Base-by-base conservation (phyloP, 2,797 vertebrate genomes). In the Catharus ustulatus region DNA sequence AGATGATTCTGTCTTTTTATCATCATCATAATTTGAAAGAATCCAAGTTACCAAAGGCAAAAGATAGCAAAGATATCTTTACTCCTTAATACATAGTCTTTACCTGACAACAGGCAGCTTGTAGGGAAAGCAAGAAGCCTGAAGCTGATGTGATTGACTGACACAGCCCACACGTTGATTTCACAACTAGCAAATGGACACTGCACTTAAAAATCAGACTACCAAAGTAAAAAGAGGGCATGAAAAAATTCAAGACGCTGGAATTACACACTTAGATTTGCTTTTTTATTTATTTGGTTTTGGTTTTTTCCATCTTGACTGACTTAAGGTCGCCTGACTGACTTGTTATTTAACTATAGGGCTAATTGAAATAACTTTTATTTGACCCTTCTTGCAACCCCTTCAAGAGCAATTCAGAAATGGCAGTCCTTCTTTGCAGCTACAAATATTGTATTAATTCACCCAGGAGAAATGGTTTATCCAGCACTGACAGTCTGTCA, bases 401-500 rank as follows among this genome's bases (percentile, higher is more conserved):
- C 43, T 74, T 89, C 61, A 84, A 67, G 40, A 69, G 84, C 15
- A 34, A 76, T 52, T 85, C 42, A 87, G 71, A 89, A 96, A 81
- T 73, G 34, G 49, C 61, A 59, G 5, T 19, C 46, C 72, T 95
- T 93, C 84, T 78, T 93, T 87, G 54, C 46, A 89, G 69, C 80
- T 88, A 87, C 84, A 85, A 91, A 95, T 93, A 91, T 52, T 6
- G 10, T 67, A 92, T 91, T 97, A 94, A 88, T 92, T 86, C 91
- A 92, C 29, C 7, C 69, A 88, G 57, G 83, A 93, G 82, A 96
- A 95, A 93, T 71, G 74, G 84, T 92, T 94, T 94, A 83, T 87
- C 84, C 88, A 88, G 66, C 24, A 69, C 66, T 93, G 92, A 92
- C 95, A 94, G 73, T 77, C 67, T 91, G 91, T 72, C 87, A 92